These are phyloP conservation scores for Caenorhabditis briggsae DNA, from an alignment of 1,140 invertebrate genomes.

Conservation along the genomic window DNA sequence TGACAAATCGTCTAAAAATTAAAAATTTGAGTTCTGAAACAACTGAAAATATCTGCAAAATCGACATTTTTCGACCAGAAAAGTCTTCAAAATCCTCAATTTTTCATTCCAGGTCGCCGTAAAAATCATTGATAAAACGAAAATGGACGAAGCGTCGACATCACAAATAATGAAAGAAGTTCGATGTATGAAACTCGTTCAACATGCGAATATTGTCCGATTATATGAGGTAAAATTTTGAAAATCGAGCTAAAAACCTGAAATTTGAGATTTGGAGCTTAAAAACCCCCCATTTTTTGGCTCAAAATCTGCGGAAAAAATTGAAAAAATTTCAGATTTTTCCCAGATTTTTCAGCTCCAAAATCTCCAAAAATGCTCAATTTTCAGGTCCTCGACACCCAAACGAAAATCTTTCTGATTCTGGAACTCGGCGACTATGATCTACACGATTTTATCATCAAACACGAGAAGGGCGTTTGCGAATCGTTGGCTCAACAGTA, in stretches of 20 bases:
- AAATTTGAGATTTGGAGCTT: too few relatives aligned
- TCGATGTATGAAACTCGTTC: slow-evolving; percentile 97
- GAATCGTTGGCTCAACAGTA: slow-evolving; percentile 88
- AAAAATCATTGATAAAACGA: slow-evolving; percentile 95
- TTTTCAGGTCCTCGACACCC: slow-evolving; percentile 89
- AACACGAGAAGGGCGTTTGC: slow-evolving; percentile 85
- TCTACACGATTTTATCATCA: slow-evolving; percentile 98
- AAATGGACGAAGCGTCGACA: slow-evolving; percentile 94
- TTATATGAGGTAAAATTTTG: slow-evolving; percentile 86
- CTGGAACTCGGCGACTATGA: slow-evolving; percentile 98
- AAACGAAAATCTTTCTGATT: slow-evolving; percentile 84
- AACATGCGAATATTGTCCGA: slow-evolving; percentile 96
- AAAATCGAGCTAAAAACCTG: too few relatives aligned
- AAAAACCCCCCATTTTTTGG: too few relatives aligned
- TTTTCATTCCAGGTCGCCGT: slow-evolving; percentile 79
- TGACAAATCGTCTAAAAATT: neutral
- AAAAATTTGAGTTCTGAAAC: neutral
- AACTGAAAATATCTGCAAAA: neutral
- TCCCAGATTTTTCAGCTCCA: neutral
- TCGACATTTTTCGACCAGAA: too few relatives aligned
- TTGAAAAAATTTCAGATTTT: neutral
- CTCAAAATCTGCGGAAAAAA: neutral
- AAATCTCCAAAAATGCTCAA: neutral
- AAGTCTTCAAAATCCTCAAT: too few relatives aligned
- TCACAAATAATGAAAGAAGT: slow-evolving; percentile 93